Conservation (phyloP, 2,113 vertebrate species). For the Bufo bufo region DNA sequence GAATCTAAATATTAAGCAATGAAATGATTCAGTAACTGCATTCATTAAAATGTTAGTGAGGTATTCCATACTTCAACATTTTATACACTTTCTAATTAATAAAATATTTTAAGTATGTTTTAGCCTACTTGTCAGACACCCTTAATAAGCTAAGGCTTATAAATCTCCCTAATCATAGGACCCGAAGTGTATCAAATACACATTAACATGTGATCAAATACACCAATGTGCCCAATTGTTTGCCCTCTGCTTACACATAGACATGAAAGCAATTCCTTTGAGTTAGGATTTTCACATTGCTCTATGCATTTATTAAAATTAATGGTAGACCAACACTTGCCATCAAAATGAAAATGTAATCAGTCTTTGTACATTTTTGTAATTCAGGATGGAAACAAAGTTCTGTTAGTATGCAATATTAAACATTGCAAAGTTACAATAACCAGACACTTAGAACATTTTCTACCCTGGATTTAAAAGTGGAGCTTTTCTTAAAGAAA, state of each 20-base stretch:
- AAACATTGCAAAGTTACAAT: neutral
- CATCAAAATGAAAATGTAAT: neutral
- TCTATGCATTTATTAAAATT: constrained; percentile 1
- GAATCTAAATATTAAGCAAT: constrained; percentile 34
- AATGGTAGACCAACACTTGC: neutral
- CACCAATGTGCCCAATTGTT: neutral
- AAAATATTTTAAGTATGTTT: constrained; percentile 15
- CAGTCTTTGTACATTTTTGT: neutral
- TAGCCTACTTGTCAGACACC: constrained; percentile 12
- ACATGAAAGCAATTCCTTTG: neutral
- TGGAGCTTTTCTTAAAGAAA: neutral
- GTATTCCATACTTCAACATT: constrained; percentile 15
- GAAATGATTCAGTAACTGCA: constrained; percentile 20
- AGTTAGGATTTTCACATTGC: constrained; percentile 3
- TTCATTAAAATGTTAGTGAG: constrained; percentile 17
- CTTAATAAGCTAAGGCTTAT: neutral
- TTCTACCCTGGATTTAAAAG: neutral
- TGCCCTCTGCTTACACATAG: neutral
- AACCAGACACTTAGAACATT: neutral
- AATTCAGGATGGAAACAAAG: neutral
- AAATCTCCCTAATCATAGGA: neutral
- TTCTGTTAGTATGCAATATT: neutral
- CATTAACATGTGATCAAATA: neutral
- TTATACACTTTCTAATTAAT: constrained; percentile 1
- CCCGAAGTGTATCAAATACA: neutral